These are phyloP conservation scores for Pedionomus torquatus DNA, from an alignment of 2,113 vertebrate species.

Conservation along the genomic window DNA sequence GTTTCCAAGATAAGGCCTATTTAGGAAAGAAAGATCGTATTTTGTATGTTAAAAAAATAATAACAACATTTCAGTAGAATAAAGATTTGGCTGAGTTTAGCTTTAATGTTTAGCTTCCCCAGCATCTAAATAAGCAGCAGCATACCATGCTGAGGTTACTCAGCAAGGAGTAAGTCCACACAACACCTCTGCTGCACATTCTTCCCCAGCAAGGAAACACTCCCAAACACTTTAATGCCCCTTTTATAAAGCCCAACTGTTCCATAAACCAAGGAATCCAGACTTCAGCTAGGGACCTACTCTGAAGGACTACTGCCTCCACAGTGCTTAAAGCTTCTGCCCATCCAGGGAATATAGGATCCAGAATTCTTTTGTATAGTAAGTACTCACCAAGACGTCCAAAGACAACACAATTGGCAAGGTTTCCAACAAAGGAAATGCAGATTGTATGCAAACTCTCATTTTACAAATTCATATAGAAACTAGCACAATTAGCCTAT, in stretches of 20 bases:
- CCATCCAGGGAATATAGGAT: neutral
- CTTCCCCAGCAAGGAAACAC: neutral
- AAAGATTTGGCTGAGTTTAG: neutral
- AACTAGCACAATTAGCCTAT: fast-evolving
- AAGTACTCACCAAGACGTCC: neutral
- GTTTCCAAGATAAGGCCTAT: neutral
- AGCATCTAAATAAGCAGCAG: neutral
- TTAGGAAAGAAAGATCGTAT: neutral
- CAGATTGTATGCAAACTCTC: neutral
- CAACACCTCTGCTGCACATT: neutral
- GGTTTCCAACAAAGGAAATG: neutral
- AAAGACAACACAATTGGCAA: neutral
- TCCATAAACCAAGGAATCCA: neutral
- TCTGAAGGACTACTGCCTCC: neutral
- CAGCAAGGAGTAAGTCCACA: neutral
- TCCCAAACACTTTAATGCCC: neutral
- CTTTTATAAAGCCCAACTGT: neutral
- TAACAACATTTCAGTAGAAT: neutral
- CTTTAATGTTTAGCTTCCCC: neutral
- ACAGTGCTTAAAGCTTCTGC: neutral
- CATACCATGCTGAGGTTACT: neutral
- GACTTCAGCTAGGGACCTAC: neutral
- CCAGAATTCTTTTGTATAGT: neutral
- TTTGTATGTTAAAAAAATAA: neutral
- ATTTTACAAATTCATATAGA: neutral